A percentile compares a stretch with the other conserved stretches of the same genome.
phyloP scores from a whole-genome alignment of 1,140 invertebrate genomes.

The Leptestheria dahalacensis region DNA sequence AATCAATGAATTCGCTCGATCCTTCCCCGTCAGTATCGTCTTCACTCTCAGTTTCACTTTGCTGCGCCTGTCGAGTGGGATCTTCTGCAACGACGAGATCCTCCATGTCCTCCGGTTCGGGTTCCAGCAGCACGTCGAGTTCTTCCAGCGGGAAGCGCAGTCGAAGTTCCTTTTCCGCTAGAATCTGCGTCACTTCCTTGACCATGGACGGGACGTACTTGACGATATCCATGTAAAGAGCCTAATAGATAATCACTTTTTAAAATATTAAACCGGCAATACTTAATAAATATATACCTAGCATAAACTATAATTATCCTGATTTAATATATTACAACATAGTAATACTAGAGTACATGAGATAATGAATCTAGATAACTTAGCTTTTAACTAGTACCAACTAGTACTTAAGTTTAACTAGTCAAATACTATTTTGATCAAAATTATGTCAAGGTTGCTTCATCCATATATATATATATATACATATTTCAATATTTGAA shows the following conservation, averaged over 20 bases:
- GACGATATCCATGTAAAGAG: conserved; percentile 27
- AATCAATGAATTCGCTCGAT: no score
- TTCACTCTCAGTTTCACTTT: no score
- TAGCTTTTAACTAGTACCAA: background rate
- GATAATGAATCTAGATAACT: background rate
- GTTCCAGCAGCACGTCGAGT: conserved; percentile 26
- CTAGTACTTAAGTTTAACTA: no score
- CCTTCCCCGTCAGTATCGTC: no score
- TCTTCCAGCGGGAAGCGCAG: conserved; percentile 28
- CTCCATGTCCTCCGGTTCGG: conserved; percentile 17
- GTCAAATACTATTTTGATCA: no score
- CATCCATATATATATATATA: no score
- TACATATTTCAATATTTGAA: no score
- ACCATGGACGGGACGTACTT: conserved; percentile 22
- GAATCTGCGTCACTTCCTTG: conserved; percentile 27
- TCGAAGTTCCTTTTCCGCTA: conserved; percentile 29
- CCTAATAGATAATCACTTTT: no score
- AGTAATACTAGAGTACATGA: no score
- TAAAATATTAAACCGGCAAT: background rate
- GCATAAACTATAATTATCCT: no score
- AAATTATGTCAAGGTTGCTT: no score
- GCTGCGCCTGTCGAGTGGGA: background rate
- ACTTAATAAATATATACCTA: background rate
- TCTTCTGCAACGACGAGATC: background rate
- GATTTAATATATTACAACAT: no score